Evolutionary conservation across 2,888 invertebrate species (phyloP).

Genomic region (Phyllotreta cruciferae): DNA sequence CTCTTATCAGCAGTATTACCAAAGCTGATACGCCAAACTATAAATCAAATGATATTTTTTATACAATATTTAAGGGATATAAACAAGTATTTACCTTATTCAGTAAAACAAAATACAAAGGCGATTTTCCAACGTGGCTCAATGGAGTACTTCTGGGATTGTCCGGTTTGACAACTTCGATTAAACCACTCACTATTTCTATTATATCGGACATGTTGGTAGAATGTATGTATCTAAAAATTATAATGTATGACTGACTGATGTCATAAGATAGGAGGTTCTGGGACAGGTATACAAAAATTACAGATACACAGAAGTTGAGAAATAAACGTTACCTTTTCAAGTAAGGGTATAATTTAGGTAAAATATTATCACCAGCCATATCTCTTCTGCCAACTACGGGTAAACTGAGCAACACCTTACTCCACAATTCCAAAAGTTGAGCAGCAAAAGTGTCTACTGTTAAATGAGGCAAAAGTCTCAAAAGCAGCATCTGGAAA

Average conservation of each 20-base stretch:
- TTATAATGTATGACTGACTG: too few species aligned
- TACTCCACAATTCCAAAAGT: conserved; percentile 67
- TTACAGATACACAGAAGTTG: too few species aligned
- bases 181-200: conserved; percentile 54
- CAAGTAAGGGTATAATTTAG: conserved; percentile 66
- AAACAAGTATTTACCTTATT: conserved; percentile 60
- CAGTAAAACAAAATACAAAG: conserved; percentile 60
- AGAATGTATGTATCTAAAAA: conserved; percentile 54
- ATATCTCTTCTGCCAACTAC: conserved; percentile 67
- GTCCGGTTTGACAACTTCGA: conserved; percentile 53
- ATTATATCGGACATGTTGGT: conserved; percentile 55
- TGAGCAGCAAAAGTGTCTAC: conserved; percentile 61
- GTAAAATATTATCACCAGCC: conserved; percentile 61
- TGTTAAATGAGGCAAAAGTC: conserved; percentile 69
- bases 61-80: background rate
- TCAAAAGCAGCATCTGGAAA: conserved; percentile 68
- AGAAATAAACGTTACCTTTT: conserved; percentile 63
- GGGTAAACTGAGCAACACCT: conserved; percentile 67
- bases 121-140: conserved; percentile 56
- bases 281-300: too few species aligned
- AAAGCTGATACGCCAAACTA: conserved; percentile 68
- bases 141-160: conserved; percentile 56
- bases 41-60: conserved; percentile 41
- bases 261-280: too few species aligned
- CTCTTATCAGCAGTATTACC: conserved; percentile 63